Evolutionary conservation across 2,888 invertebrate species (phyloP).

Genomic region (Acanthosoma haemorrhoidale): DNA sequence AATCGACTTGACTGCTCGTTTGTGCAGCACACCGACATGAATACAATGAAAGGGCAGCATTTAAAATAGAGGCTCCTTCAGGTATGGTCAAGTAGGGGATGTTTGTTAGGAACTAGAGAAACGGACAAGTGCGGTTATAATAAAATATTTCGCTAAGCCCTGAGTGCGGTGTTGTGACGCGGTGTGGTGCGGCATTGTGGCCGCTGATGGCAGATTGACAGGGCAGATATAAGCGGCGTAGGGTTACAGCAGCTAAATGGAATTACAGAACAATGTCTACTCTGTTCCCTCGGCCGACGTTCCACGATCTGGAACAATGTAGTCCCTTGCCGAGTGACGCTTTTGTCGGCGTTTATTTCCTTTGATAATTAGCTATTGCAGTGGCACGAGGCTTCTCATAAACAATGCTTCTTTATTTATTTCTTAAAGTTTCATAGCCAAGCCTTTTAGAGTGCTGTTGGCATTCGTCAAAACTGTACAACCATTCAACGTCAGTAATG

Average conservation of each 20-base stretch:
- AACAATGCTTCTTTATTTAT: no score
- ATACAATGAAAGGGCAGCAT: no score
- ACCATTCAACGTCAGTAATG: no score
- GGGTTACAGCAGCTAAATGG: neutral
- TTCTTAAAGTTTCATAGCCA: no score
- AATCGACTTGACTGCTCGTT: constrained; percentile 10
- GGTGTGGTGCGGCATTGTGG: neutral
- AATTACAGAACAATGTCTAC: constrained; percentile 3
- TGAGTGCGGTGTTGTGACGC: neutral
- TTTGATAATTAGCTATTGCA: neutral
- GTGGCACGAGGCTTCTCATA: neutral
- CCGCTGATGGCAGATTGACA: constrained; percentile 2
- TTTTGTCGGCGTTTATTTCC: neutral
- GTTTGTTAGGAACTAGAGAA: no score
- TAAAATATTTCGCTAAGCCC: neutral
- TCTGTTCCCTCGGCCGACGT: neutral
- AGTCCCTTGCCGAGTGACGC: no score
- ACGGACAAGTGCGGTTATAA: neutral
- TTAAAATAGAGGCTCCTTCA: no score
- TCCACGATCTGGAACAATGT: no score
- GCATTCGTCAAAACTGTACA: constrained; percentile 1
- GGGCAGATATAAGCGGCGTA: neutral
- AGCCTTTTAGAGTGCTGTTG: no score
- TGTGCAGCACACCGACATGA: no score
- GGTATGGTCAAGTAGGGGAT: neutral